These are phyloP conservation scores for Pseudochromis fuscus DNA, from an alignment of 2,797 vertebrate species.

Conservation along the genomic window DNA sequence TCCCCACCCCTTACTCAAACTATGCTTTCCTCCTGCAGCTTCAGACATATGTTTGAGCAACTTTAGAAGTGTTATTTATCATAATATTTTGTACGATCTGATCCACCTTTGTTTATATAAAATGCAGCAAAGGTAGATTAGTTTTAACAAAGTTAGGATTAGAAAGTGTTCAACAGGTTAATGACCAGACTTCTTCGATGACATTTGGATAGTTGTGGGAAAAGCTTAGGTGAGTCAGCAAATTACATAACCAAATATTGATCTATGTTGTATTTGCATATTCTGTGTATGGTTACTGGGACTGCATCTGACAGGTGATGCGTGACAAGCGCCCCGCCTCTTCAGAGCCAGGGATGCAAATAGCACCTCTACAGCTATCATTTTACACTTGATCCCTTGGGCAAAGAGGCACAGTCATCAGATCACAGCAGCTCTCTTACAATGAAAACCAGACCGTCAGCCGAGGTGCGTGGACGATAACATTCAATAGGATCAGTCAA, in stretches of 20 bases:
- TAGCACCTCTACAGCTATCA: conserved; percentile 76
- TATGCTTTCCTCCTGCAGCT: conserved; percentile 45
- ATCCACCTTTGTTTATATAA: conserved; percentile 23
- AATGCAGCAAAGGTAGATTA: conserved; percentile 23
- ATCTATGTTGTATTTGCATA: conserved; percentile 56
- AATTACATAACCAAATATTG: conserved; percentile 69
- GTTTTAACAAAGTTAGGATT: conserved; percentile 14
- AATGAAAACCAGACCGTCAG: conserved; percentile 63
- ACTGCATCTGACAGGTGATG: conserved; percentile 68
- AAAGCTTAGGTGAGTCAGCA: conserved; percentile 47
- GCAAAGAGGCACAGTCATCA: conserved; percentile 67
- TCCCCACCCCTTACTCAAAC: conserved; percentile 81
- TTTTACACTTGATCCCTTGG: conserved; percentile 76
- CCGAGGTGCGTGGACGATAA: conserved; percentile 54
- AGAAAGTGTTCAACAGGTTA: conserved; percentile 1
- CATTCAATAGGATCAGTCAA: conserved; percentile 70
- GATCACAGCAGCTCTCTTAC: conserved; percentile 67
- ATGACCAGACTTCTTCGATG: neutral
- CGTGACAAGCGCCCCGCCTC: conserved; percentile 76
- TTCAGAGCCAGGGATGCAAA: conserved; percentile 82
- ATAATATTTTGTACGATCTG: conserved; percentile 44
- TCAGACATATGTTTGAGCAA: conserved; percentile 29
- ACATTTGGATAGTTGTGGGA: conserved; percentile 26
- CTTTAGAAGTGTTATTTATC: conserved; percentile 33
- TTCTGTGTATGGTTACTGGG: conserved; percentile 48